Evolutionary conservation across 2,888 invertebrate species (phyloP).

Genomic region (Sarcophaga caerulescens): DNA sequence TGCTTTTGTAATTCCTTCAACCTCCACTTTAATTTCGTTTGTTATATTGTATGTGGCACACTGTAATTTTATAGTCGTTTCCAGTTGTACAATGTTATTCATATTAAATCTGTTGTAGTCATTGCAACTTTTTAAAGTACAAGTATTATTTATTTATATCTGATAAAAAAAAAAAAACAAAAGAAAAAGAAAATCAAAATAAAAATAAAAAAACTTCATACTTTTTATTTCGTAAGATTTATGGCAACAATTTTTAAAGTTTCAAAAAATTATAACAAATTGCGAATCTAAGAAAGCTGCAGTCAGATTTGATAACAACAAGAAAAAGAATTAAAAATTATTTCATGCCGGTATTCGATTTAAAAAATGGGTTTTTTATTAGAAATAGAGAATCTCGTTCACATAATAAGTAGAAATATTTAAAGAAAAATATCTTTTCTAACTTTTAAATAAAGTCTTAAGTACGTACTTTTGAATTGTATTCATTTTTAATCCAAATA

Average conservation of each 20-base stretch:
- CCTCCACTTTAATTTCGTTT: not conserved
- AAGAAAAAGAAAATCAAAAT: not conserved
- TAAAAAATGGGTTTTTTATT: too few relatives aligned
- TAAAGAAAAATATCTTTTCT: too few relatives aligned
- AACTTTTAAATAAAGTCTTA: too few relatives aligned
- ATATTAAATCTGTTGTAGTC: constrained; percentile 16
- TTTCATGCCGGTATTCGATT: too few relatives aligned
- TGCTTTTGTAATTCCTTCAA: too few relatives aligned
- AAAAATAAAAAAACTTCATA: constrained; percentile 31
- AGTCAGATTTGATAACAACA: too few relatives aligned
- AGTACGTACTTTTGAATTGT: too few relatives aligned
- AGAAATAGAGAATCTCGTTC: too few relatives aligned
- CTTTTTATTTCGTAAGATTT: constrained; percentile 42
- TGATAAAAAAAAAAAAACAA: not conserved
- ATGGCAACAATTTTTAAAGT: constrained; percentile 25
- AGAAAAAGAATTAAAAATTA: too few relatives aligned
- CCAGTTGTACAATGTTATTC: not conserved
- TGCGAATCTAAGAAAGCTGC: too few relatives aligned
- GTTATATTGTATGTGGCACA: not conserved
- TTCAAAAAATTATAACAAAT: not conserved
- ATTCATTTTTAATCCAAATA: too few relatives aligned
- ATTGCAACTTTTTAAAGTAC: constrained; percentile 33
- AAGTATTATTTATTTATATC: not conserved
- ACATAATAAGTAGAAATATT: too few relatives aligned
- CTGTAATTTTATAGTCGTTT: not conserved